Conservation (phyloP, 2,888 invertebrate species). For the Leistus spinibarbis region DNA sequence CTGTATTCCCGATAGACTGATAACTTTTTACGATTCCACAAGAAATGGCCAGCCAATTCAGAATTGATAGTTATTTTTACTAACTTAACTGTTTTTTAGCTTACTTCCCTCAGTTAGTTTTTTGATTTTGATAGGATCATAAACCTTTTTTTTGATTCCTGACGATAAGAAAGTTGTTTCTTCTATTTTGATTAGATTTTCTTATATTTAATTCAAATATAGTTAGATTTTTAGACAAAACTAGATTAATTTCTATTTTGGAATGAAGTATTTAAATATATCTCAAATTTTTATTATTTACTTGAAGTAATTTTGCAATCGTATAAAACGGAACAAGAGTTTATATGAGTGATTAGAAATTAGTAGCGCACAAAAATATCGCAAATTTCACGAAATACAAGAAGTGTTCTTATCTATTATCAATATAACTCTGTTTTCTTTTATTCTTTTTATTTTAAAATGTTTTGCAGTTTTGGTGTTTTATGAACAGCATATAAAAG, state of each 20-base stretch:
- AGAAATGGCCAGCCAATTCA: too few species aligned
- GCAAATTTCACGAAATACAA: background rate
- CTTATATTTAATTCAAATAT: too few species aligned
- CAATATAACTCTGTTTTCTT: background rate
- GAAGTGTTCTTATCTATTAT: too few species aligned
- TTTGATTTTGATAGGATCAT: too few species aligned
- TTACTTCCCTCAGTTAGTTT: too few species aligned
- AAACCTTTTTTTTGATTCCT: too few species aligned
- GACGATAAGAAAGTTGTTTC: too few species aligned
- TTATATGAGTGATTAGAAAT: constrained; percentile 21
- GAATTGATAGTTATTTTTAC: too few species aligned
- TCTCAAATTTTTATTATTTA: constrained; percentile 10
- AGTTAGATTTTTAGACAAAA: too few species aligned
- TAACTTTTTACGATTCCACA: background rate
- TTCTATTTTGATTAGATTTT: too few species aligned
- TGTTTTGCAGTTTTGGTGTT: constrained; percentile 44
- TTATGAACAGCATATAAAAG: constrained; percentile 46
- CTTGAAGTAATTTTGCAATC: constrained; percentile 8
- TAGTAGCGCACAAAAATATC: constrained; percentile 6
- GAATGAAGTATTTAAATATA: constrained; percentile 8
- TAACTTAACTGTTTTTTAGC: too few species aligned
- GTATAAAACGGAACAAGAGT: constrained; percentile 33
- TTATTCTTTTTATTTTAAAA: background rate
- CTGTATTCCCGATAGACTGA: background rate
- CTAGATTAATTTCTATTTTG: too few species aligned